These are phyloP conservation scores for Aphidius gifuensis DNA, from an alignment of 1,140 invertebrate species.

Conservation along the genomic window DNA sequence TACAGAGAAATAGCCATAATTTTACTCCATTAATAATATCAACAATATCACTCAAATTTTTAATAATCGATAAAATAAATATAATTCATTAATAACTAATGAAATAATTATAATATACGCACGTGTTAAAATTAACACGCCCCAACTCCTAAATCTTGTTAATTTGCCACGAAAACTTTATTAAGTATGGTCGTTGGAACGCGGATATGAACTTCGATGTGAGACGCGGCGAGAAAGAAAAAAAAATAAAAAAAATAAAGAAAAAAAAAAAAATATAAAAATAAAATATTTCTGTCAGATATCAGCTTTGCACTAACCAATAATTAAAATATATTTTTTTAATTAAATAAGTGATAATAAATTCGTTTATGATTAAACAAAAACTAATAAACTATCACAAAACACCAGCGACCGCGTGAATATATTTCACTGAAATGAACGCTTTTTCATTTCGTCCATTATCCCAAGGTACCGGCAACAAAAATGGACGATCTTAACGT, in stretches of 20 bases:
- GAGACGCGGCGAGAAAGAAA: background rate
- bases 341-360: background rate
- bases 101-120: constrained; percentile 6
- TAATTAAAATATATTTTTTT: background rate
- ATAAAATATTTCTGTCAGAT: background rate
- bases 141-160: background rate
- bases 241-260: background rate
- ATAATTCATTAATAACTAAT: background rate
- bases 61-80: background rate
- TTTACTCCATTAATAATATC: too few species aligned
- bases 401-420: constrained; percentile 1
- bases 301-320: background rate
- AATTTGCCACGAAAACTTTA: background rate
- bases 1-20: background rate
- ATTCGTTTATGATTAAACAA: background rate
- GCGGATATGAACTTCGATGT: background rate
- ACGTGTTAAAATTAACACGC: constrained; percentile 7
- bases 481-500: background rate
- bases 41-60: background rate
- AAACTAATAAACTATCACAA: constrained; percentile 2
- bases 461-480: background rate
- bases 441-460: constrained; percentile 3
- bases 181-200: too few species aligned
- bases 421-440: constrained; percentile 11
- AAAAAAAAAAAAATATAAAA: background rate